Percentiles rank a stretch among this genome's conserved stretches.
Conservation (phyloP, 2,888 invertebrate species). For the Mythimna ferrago region DNA sequence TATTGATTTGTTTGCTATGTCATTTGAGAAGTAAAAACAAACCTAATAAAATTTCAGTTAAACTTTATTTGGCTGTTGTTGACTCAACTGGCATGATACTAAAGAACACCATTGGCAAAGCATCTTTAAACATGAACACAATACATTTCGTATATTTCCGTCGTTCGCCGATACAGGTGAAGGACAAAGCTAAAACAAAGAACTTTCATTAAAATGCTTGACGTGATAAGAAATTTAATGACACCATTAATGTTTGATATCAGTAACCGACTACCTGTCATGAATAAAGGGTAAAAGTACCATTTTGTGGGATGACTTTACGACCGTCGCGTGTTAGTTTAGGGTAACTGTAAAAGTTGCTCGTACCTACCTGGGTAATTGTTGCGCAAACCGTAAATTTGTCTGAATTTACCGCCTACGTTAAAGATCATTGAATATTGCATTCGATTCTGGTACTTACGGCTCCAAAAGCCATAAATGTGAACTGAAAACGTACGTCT, state of each 20-base stretch:
- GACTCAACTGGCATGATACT: background rate
- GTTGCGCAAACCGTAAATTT: slow-evolving; percentile 57
- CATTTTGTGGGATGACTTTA: slow-evolving; percentile 67
- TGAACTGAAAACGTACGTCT: slow-evolving; percentile 10
- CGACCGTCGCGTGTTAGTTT: slow-evolving; percentile 67
- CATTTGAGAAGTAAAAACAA: background rate
- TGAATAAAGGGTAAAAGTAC: slow-evolving; percentile 68
- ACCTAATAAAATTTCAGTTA: background rate
- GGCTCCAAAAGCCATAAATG: slow-evolving; percentile 20
- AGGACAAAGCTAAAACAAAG: slow-evolving; percentile 29
- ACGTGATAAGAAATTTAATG: slow-evolving; percentile 62
- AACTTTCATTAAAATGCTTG: slow-evolving; percentile 44
- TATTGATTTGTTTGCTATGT: background rate
- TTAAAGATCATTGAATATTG: slow-evolving; percentile 68
- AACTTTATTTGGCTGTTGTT: background rate
- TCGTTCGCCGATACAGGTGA: slow-evolving; percentile 15
- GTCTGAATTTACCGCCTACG: slow-evolving; percentile 68
- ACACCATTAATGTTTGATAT: slow-evolving; percentile 67
- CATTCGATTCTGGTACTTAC: slow-evolving; percentile 51
- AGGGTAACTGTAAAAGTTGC: slow-evolving; percentile 64
- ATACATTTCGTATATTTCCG: slow-evolving; percentile 2
- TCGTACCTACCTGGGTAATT: slow-evolving; percentile 51
- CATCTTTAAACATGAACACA: slow-evolving; percentile 3
- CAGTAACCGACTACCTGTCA: slow-evolving; percentile 64
- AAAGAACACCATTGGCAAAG: background rate